phyloP scores from a whole-genome alignment of 2,888 invertebrate species.

The Eupsilia transversa region DNA sequence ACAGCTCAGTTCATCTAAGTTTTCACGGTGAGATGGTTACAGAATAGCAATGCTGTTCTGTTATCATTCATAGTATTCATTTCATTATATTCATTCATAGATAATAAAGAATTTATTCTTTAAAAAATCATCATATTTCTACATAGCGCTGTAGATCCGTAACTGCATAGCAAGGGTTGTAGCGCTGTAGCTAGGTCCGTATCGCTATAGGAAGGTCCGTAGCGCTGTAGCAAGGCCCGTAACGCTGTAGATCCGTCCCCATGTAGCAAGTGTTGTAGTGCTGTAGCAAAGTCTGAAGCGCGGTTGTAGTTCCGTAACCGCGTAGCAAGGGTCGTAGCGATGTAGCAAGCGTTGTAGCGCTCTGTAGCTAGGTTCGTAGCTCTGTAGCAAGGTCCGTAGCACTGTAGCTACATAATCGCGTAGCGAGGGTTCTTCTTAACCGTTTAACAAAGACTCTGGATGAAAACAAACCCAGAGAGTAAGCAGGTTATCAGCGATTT shows the following conservation, averaged over 20 bases:
- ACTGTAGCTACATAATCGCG: neutral
- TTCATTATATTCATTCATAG: neutral
- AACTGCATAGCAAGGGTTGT: neutral
- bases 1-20: too few species aligned
- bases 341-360: neutral
- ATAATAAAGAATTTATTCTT: neutral
- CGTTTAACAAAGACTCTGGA: neutral
- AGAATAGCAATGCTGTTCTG: too few species aligned
- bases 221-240: neutral
- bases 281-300: neutral
- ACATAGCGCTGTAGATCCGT: neutral
- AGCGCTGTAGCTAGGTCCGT: neutral
- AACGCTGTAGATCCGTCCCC: too few species aligned
- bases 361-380: neutral
- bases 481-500: neutral
- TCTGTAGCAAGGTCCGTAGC: neutral
- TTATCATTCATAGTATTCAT: too few species aligned
- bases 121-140: neutral
- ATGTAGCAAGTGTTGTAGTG: neutral
- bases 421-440: neutral
- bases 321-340: neutral
- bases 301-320: neutral
- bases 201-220: neutral
- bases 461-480: neutral
- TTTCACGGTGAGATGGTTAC: too few species aligned